Evolutionary conservation across 2,888 invertebrate species (phyloP).

Genomic region (Ophion slaviceki): DNA sequence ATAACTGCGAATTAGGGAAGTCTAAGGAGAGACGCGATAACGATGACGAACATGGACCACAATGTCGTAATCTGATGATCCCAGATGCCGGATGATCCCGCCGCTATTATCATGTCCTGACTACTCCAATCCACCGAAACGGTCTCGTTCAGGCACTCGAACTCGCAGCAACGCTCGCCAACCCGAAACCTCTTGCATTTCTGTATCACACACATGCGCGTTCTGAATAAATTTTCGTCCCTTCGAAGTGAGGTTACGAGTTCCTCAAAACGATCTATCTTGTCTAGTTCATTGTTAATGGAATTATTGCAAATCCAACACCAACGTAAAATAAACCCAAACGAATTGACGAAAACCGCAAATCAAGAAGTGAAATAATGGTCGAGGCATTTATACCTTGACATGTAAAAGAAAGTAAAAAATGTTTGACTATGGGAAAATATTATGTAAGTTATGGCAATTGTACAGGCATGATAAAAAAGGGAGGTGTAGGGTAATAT

Average conservation of each 20-base stretch:
- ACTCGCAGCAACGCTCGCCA: slow-evolving; percentile 94
- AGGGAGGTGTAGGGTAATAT: no score
- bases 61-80: slow-evolving; percentile 45
- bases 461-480: no score
- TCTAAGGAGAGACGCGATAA: slow-evolving; percentile 62
- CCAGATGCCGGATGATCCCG: slow-evolving; percentile 69
- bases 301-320: background rate
- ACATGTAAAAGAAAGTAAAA: no score
- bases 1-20: slow-evolving; percentile 64
- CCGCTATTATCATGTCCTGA: slow-evolving; percentile 76
- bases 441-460: no score
- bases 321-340: background rate
- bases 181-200: slow-evolving; percentile 94
- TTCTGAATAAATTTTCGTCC: background rate
- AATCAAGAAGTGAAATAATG: background rate
- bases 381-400: no score
- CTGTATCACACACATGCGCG: slow-evolving; percentile 83
- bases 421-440: no score
- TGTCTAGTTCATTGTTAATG: background rate
- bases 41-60: slow-evolving; percentile 39
- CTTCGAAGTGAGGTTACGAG: background rate
- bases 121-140: slow-evolving; percentile 76
- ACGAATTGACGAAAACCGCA: background rate
- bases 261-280: background rate
- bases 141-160: slow-evolving; percentile 90